Percentiles rank a stretch among this genome's conserved stretches.
Evolutionary conservation across 2,888 invertebrate genomes (phyloP).

Genomic region (Graphium colonna): DNA sequence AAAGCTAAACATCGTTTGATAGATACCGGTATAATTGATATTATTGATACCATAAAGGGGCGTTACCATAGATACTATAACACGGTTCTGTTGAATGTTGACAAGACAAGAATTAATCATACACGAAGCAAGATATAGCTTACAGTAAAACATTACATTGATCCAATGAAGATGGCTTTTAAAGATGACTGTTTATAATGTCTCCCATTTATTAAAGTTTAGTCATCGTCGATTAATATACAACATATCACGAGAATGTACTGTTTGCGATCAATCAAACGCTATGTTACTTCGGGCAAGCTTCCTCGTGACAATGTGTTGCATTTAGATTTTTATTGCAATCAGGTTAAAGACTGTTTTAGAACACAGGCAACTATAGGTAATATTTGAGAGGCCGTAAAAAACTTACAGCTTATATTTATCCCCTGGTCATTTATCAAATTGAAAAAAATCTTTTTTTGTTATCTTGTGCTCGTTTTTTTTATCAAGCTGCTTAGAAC

Average conservation of each 20-base stretch:
- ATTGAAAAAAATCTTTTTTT: too few species aligned
- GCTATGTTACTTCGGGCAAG: slow-evolving; percentile 31
- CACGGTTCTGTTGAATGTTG: slow-evolving; percentile 52
- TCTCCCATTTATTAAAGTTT: slow-evolving; percentile 65
- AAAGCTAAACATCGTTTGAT: slow-evolving; percentile 37
- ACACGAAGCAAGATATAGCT: slow-evolving; percentile 32
- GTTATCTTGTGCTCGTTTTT: too few species aligned
- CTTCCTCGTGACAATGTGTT: not conserved
- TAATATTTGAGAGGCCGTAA: not conserved
- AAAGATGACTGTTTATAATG: slow-evolving; percentile 42
- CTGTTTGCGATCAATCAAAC: slow-evolving; percentile 64
- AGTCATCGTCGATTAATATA: slow-evolving; percentile 70
- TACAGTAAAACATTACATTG: not conserved
- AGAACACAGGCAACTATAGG: too few species aligned
- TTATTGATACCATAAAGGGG: slow-evolving; percentile 45
- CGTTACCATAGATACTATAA: slow-evolving; percentile 56
- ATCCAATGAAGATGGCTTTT: slow-evolving; percentile 14
- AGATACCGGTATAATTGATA: slow-evolving; percentile 30
- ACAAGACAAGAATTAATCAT: slow-evolving; percentile 61
- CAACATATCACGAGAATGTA: slow-evolving; percentile 58
- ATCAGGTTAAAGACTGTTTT: not conserved
- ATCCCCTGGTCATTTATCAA: not conserved
- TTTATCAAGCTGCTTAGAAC: too few species aligned
- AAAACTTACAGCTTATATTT: not conserved
- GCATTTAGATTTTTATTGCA: not conserved